Evolutionary conservation across 2,113 vertebrate species (phyloP).

Genomic region (Pseudorasbora parva): DNA sequence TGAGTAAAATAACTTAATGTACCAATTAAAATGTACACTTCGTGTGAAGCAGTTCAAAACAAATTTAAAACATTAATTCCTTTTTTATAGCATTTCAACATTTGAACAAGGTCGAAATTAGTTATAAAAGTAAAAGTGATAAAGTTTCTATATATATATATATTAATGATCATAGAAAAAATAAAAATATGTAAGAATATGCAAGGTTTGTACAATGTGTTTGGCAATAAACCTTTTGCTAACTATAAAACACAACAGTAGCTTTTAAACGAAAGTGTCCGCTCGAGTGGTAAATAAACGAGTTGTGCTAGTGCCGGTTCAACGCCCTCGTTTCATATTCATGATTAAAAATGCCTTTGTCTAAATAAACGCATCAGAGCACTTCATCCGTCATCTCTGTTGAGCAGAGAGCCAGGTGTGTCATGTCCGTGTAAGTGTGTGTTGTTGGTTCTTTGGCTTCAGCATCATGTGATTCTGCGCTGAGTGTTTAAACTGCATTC

Average conservation of each 20-base stretch:
- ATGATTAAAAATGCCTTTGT: neutral
- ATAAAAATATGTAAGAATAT: constrained; percentile 20
- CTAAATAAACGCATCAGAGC: neutral
- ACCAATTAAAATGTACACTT: constrained; percentile 12
- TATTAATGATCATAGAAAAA: constrained; percentile 20
- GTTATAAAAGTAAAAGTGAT: neutral
- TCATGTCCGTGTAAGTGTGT: neutral
- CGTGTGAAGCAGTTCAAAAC: neutral
- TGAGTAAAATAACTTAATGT: neutral
- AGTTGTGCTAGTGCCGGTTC: neutral
- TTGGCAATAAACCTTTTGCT: constrained; percentile 32
- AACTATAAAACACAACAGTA: too few species aligned
- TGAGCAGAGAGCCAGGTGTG: too few species aligned
- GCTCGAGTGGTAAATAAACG: neutral
- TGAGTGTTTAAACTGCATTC: neutral
- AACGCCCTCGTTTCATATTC: too few species aligned
- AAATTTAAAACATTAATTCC: neutral
- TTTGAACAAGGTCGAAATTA: constrained; percentile 15
- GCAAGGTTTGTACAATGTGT: constrained; percentile 28
- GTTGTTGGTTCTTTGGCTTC: neutral
- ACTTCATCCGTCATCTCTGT: neutral
- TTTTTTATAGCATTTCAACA: constrained; percentile 4
- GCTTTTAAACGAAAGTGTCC: neutral
- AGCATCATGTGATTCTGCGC: neutral
- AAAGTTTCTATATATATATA: neutral